Evolutionary conservation across 2,888 invertebrate genomes (phyloP), one percentile per base, ranked within the genome.

Genomic region (Neoscelio sp.): DNA sequence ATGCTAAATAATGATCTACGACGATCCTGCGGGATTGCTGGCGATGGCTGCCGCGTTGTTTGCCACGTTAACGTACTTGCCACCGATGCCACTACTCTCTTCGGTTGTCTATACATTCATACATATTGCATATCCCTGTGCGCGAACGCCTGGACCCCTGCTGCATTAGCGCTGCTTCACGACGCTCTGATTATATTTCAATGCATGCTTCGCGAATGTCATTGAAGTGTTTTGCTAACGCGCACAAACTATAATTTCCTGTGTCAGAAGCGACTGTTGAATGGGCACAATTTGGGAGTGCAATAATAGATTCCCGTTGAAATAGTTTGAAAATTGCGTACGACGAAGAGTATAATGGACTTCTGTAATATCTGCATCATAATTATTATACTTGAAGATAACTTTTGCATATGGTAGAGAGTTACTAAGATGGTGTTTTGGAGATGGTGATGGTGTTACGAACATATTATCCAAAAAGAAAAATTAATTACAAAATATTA

Each of bases 1-100:
- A 71, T 78, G 84, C 83, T 87, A 86, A 88, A 88, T 87, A 88
- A 88, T 87, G 86, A 88, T 85, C 87, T 84, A 87, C 84, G 85
- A 82, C 76, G 80, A 78, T 60, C 81, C 79, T 81, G 12, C 40
- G 44, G 80, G 74, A 54, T 30, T 46, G 50, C 50, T 17, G 52
- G 20, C 56, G 71, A 30, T 60, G 42, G 58, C 30, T 50, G 65
- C 26, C 40, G 35, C 23, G 65, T 56, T 65, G 74, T 74, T 74
- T 44, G 65, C 38, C 50, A 30, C 65, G 65, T 54, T 74, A 68
- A 68, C 67, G 54, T 54, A 42, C 46, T 56, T 56, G 56, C 58
- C 58, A 70, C 50, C 58, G 50, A 60, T 70, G 50, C 68, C 13
- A 38, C 56, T 13, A 50, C 30, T 73, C 71, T 52, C 67, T 58